Evolutionary conservation across 30 jellyfish, hydroid and myxozoan species (phyloP).

Genomic region (Hydra vulgaris): DNA sequence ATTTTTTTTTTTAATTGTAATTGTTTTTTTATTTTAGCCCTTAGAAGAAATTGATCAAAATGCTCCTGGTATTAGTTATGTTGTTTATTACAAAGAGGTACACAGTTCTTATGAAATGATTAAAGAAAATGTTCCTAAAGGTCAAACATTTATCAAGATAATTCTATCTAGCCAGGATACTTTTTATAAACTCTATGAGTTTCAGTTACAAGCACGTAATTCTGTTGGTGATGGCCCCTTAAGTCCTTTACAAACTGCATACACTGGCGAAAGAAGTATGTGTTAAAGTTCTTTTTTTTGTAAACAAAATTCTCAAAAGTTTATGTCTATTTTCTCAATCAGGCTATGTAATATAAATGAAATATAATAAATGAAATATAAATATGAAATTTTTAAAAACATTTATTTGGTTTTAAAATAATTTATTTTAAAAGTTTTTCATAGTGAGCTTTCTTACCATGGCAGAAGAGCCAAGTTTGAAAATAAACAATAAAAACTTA

Average conservation of each 20-base stretch:
- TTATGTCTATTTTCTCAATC: too few relatives aligned
- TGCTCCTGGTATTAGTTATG: constrained; percentile 70
- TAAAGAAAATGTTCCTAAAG: constrained; percentile 38
- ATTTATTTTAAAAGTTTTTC: too few relatives aligned
- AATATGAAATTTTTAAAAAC: too few relatives aligned
- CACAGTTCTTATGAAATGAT: constrained; percentile 31
- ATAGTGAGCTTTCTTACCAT: too few relatives aligned
- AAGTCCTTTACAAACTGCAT: constrained; percentile 64
- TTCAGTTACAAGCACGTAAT: constrained; percentile 73
- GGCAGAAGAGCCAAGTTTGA: too few relatives aligned
- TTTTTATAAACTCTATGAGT: constrained; percentile 57
- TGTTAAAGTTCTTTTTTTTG: neutral
- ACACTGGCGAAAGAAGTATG: constrained; percentile 93
- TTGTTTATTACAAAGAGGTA: constrained; percentile 52
- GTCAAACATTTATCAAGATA: constrained; percentile 8
- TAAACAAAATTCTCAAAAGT: neutral
- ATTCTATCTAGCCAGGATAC: constrained; percentile 18
- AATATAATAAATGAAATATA: too few relatives aligned
- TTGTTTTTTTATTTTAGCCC: constrained; percentile 31
- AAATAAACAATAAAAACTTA: too few relatives aligned
- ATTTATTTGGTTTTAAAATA: too few relatives aligned
- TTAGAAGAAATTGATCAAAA: constrained; percentile 48
- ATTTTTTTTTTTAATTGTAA: too few relatives aligned
- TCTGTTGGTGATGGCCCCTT: constrained; percentile 70
- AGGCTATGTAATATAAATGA: too few relatives aligned